These are phyloP conservation scores for Paramormyrops hopkinsi DNA, from an alignment of 2,797 vertebrate genomes.

Conservation along the genomic window DNA sequence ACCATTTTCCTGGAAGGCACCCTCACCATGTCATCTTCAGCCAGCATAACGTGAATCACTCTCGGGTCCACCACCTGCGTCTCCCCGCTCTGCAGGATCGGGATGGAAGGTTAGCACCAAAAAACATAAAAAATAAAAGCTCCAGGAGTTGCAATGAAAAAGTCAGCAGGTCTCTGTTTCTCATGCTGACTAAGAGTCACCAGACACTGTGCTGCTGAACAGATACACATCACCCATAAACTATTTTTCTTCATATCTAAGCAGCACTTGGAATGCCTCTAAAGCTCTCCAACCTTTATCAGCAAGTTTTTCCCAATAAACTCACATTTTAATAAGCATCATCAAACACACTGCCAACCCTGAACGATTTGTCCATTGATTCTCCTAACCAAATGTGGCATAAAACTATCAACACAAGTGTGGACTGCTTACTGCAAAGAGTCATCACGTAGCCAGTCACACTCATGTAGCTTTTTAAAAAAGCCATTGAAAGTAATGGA, in stretches of 20 bases:
- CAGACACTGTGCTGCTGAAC: neutral
- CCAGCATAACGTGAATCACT: slow-evolving; percentile 86
- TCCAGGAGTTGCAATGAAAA: neutral
- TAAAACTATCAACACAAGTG: neutral
- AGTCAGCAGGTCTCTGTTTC: neutral
- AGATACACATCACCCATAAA: neutral
- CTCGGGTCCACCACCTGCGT: slow-evolving; percentile 89
- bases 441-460: neutral
- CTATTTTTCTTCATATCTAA: neutral
- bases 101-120: neutral
- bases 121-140: neutral
- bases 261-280: neutral
- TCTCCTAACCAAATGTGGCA: neutral
- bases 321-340: neutral
- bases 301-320: neutral
- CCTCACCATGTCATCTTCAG: slow-evolving; percentile 78
- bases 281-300: neutral
- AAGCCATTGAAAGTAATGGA: neutral
- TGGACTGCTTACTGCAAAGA: neutral
- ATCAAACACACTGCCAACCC: neutral
- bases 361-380: neutral
- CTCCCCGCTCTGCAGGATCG: slow-evolving; percentile 68
- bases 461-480: neutral
- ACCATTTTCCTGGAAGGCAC: neutral
- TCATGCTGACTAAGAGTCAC: neutral